These are phyloP conservation scores for Hydra vulgaris DNA, from an alignment of 30 jellyfish, hydroid and myxozoan genomes.

Conservation along the genomic window DNA sequence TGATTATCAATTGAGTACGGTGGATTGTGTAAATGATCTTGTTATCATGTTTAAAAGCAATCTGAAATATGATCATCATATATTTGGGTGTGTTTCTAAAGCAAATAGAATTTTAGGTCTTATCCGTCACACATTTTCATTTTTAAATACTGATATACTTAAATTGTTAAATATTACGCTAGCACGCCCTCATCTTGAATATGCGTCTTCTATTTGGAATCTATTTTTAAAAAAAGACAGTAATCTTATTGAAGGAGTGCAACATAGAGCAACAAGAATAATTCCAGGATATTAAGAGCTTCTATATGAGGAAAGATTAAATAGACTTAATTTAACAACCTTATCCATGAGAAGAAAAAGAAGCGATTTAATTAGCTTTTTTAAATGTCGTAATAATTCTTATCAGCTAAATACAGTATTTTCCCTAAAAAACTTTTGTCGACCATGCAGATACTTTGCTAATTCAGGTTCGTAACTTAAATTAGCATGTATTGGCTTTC, in stretches of 20 bases:
- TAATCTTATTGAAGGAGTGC: conserved; percentile 30
- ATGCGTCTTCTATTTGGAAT: conserved; percentile 30
- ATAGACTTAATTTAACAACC: conserved; percentile 13
- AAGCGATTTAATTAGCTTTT: conserved; percentile 34
- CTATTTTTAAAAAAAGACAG: conserved; percentile 14
- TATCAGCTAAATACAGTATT: not conserved
- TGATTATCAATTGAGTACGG: not conserved
- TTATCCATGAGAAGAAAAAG: conserved; percentile 17
- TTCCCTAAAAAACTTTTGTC: not conserved
- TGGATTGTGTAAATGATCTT: not conserved
- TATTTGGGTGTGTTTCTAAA: not conserved
- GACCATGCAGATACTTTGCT: too few species aligned
- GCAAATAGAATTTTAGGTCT: not conserved
- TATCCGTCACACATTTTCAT: not conserved
- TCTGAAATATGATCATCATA: not conserved
- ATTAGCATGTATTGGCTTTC: too few species aligned
- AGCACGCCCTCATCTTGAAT: conserved; percentile 43
- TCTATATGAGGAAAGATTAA: conserved; percentile 18
- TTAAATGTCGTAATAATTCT: conserved; percentile 11
- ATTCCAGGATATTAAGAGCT: conserved; percentile 24
- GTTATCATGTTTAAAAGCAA: not conserved
- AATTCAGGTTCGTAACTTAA: too few species aligned
- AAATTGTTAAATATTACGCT: not conserved
- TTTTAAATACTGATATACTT: not conserved
- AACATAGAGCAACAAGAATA: conserved; percentile 34